phyloP scores from a whole-genome alignment of 2,797 vertebrate species.

The Paramormyrops hopkinsi region DNA sequence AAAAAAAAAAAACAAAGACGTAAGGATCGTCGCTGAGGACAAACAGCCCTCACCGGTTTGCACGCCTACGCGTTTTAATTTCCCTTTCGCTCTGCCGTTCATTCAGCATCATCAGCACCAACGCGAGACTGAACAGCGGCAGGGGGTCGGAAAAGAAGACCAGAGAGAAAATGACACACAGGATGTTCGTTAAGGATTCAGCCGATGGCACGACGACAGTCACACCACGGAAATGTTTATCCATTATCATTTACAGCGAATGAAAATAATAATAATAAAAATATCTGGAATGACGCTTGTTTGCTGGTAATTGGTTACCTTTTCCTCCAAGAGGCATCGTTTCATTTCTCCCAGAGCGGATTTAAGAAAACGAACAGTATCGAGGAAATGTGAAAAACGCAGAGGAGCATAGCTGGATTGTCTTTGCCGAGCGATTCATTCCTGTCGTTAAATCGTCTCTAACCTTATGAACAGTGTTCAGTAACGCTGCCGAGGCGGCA shows the following conservation, averaged over 20 bases:
- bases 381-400: neutral
- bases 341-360: neutral
- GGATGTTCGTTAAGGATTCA: slow-evolving; percentile 5
- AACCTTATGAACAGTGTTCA: slow-evolving; percentile 41
- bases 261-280: neutral
- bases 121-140: slow-evolving; percentile 61
- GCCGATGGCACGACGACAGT: neutral
- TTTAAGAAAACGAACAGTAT: neutral
- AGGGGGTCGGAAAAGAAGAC: slow-evolving; percentile 36
- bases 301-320: neutral
- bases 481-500: slow-evolving; percentile 24
- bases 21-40: neutral
- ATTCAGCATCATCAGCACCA: slow-evolving; percentile 63
- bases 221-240: neutral
- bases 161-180: slow-evolving; percentile 33
- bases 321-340: neutral
- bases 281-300: neutral
- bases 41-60: neutral
- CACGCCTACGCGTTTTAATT: slow-evolving; percentile 44
- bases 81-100: slow-evolving; percentile 38
- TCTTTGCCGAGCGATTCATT: neutral
- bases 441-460: slow-evolving; percentile 28
- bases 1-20: neutral
- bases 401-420: neutral
- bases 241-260: neutral